A percentile compares a stretch with the other conserved stretches of the same genome.
Evolutionary conservation across 2,113 vertebrate species (phyloP).

Genomic region (Paratilapia polleni): DNA sequence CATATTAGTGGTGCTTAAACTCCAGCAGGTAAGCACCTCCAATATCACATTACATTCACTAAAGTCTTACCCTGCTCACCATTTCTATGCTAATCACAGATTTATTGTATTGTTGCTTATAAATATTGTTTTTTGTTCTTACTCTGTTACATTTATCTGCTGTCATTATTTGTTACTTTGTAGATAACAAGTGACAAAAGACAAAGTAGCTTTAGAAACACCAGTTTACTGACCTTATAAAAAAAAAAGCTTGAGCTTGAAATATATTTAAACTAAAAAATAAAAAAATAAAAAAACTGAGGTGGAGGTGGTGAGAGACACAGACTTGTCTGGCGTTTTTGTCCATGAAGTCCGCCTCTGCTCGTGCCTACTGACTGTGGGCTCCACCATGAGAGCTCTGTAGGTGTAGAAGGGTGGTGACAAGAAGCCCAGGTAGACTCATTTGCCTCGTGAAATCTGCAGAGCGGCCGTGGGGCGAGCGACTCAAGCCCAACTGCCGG

Average conservation of each 20-base stretch:
- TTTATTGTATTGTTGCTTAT: neutral
- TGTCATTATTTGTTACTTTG: neutral
- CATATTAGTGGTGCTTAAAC: neutral
- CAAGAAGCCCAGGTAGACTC: neutral
- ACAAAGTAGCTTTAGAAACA: neutral
- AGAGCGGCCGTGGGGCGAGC: too few relatives aligned
- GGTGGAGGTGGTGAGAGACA: too few relatives aligned
- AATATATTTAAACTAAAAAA: neutral
- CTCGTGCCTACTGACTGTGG: neutral
- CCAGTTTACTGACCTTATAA: neutral
- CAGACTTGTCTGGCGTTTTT: too few relatives aligned
- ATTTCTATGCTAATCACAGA: neutral
- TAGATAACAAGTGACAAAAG: neutral
- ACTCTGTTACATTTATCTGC: neutral
- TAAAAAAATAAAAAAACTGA: too few relatives aligned
- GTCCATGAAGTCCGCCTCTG: neutral
- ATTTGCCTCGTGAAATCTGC: too few relatives aligned
- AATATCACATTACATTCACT: neutral
- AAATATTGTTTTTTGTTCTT: neutral
- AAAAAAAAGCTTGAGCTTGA: neutral
- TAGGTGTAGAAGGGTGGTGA: neutral
- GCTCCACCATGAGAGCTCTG: neutral
- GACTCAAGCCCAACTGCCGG: neutral
- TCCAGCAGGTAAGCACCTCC: neutral
- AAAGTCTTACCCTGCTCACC: neutral